phyloP scores from a whole-genome alignment of 1,140 invertebrate species.

The Portunus trituberculatus region DNA sequence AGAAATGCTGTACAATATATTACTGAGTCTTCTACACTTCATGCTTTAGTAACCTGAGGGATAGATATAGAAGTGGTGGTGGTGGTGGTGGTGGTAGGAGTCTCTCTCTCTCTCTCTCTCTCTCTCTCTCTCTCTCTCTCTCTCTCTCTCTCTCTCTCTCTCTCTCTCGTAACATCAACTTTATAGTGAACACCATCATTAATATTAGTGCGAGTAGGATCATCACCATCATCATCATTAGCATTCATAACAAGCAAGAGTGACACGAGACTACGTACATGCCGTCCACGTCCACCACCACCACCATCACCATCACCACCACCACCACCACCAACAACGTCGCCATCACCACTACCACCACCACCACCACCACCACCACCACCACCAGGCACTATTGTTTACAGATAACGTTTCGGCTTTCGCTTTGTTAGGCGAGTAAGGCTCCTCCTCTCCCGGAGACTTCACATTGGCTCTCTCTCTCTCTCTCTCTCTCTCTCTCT shows the following conservation, averaged over 20 bases:
- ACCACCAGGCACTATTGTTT: constrained; percentile 24
- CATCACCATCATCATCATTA: neutral
- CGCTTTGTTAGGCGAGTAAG: constrained; percentile 15
- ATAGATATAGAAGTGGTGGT: no score
- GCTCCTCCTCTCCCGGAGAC: neutral
- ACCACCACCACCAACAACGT: neutral
- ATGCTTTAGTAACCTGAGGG: no score
- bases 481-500: constrained; percentile 47
- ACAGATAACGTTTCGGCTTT: constrained; percentile 3
- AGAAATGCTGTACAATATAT: no score
- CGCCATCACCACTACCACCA: no score
- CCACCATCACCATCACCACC: no score
- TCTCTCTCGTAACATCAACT: no score
- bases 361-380: no score
- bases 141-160: neutral
- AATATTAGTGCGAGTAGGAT: neutral
- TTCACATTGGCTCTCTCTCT: constrained; percentile 30
- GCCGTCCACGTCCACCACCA: neutral
- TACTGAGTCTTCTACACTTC: no score
- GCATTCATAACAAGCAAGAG: no score
- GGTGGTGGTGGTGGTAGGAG: no score
- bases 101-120: neutral
- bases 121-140: neutral
- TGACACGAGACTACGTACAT: no score
- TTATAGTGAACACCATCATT: neutral